Evolutionary conservation across 2,113 vertebrate genomes (phyloP).

Genomic region (Romanogobio albipinnatus): DNA sequence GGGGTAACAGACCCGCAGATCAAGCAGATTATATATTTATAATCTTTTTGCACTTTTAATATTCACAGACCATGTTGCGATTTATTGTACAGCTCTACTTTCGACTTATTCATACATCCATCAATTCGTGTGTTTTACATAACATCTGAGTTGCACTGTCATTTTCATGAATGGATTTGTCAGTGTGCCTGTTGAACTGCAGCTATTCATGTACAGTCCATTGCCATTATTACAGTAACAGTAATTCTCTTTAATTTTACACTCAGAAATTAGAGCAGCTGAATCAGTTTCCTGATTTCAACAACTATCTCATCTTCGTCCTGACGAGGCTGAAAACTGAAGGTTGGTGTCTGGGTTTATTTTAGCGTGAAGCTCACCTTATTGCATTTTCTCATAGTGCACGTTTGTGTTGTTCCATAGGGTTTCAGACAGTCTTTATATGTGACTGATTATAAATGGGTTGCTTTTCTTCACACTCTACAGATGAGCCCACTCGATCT

Average conservation of each 20-base stretch:
- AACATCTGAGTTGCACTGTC: too few species aligned
- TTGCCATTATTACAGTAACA: neutral
- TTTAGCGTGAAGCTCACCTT: neutral
- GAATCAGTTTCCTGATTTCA: conserved; percentile 95
- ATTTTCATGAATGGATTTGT: too few species aligned
- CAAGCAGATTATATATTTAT: too few species aligned
- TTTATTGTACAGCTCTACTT: too few species aligned
- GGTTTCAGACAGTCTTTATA: neutral
- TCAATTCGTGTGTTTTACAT: too few species aligned
- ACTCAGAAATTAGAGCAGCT: conserved; percentile 92
- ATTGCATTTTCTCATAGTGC: neutral
- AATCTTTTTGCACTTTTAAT: too few species aligned
- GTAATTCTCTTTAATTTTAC: conserved; percentile 66
- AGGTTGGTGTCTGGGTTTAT: conserved; percentile 71
- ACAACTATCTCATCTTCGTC: conserved; percentile 96
- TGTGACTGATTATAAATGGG: neutral
- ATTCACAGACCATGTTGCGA: too few species aligned
- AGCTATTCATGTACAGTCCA: neutral
- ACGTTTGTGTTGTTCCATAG: neutral
- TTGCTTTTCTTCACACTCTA: neutral
- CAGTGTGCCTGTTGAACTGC: neutral
- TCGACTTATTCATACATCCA: too few species aligned
- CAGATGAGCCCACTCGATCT: conserved; percentile 93
- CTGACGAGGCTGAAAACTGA: conserved; percentile 91
- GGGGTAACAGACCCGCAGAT: too few species aligned